Evolutionary conservation across 2,113 vertebrate species (phyloP).

Genomic region (Caranx ignobilis): DNA sequence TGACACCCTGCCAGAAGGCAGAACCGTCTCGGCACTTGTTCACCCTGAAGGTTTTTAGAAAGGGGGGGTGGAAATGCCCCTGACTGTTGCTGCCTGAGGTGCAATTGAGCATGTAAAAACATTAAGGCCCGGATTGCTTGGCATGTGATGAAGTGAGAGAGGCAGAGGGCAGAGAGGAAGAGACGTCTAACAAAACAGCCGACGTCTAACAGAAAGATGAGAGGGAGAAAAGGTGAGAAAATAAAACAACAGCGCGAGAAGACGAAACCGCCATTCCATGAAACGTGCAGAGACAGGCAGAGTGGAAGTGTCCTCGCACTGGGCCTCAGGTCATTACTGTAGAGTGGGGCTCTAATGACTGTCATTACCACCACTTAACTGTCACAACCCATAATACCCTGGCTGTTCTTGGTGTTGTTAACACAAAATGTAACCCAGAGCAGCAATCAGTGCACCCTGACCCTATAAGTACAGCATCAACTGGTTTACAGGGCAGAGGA

Average conservation of each 20-base stretch:
- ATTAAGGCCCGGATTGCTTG: conserved; percentile 42
- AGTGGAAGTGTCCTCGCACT: conserved; percentile 33
- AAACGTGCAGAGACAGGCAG: conserved; percentile 46
- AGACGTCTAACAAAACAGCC: conserved; percentile 19
- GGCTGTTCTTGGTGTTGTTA: conserved; percentile 26
- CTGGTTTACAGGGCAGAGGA: conserved; percentile 1
- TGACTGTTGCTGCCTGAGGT: conserved; percentile 58
- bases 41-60: conserved; percentile 35
- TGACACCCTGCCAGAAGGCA: conserved; percentile 51
- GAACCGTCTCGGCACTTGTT: conserved; percentile 49
- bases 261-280: neutral
- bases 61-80: conserved; percentile 6
- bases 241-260: conserved; percentile 12
- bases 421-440: conserved; percentile 39
- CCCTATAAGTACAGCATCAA: neutral
- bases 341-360: conserved; percentile 56
- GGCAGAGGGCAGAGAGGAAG: conserved; percentile 29
- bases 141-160: conserved; percentile 45
- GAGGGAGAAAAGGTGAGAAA: conserved; percentile 31
- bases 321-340: conserved; percentile 14
- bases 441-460: conserved; percentile 25
- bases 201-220: conserved; percentile 17
- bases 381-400: conserved; percentile 65
- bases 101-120: conserved; percentile 69
- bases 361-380: conserved; percentile 54